These are phyloP conservation scores for Gulo gulo DNA, from an alignment of 2,113 vertebrate genomes.

Conservation along the genomic window DNA sequence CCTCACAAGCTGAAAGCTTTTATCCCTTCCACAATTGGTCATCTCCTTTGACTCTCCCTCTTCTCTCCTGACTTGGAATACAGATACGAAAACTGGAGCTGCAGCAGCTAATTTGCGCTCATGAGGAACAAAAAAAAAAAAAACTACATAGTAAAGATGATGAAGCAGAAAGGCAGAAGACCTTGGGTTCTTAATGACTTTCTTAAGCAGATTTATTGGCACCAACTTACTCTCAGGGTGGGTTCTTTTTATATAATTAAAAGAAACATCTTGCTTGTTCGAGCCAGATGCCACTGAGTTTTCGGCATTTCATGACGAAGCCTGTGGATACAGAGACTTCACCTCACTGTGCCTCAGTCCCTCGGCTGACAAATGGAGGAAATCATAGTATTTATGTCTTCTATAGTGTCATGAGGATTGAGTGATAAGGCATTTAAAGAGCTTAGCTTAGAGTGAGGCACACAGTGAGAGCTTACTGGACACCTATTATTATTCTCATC, in stretches of 20 bases:
- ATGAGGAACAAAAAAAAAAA: background rate
- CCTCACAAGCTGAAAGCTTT: background rate
- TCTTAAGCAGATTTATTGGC: background rate
- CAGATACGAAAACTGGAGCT: background rate
- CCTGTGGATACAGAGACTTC: background rate
- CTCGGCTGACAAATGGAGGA: background rate
- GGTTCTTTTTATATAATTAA: background rate
- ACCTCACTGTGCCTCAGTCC: background rate
- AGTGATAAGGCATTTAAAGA: background rate
- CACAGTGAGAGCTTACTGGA: background rate
- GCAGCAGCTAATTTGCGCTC: background rate
- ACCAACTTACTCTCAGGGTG: background rate
- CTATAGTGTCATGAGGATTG: background rate
- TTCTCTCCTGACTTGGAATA: background rate
- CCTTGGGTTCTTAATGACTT: background rate
- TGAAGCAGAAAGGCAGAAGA: background rate
- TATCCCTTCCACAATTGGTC: background rate
- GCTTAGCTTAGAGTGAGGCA: background rate
- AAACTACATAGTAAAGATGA: background rate
- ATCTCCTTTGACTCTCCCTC: background rate
- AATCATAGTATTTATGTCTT: background rate
- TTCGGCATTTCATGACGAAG: background rate
- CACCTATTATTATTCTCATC: background rate
- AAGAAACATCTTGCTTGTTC: background rate
- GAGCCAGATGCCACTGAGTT: background rate